These are phyloP conservation scores for Stegostoma tigrinum DNA, from an alignment of 2,113 vertebrate species.

Conservation along the genomic window DNA sequence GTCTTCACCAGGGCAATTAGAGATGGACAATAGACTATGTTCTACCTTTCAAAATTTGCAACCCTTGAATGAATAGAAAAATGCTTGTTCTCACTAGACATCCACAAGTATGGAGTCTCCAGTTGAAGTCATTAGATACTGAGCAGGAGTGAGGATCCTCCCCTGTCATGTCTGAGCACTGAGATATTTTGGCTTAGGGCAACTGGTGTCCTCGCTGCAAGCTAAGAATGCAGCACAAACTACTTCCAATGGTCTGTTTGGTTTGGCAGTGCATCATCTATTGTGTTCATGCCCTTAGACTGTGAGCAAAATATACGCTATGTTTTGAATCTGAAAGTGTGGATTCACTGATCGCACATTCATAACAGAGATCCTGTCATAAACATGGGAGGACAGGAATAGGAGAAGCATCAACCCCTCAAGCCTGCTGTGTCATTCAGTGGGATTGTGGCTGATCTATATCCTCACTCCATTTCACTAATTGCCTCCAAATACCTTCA, in stretches of 20 bases:
- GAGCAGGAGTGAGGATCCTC: no score
- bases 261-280: neutral
- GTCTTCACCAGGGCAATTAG: no score
- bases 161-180: no score
- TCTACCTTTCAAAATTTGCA: no score
- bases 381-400: neutral
- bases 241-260: neutral
- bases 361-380: neutral
- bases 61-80: no score
- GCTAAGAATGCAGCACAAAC: neutral
- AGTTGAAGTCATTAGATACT: no score
- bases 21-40: no score
- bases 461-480: neutral
- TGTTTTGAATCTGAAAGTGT: neutral
- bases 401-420: neutral
- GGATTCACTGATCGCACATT: neutral
- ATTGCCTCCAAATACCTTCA: neutral
- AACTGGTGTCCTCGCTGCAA: no score
- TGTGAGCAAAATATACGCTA: neutral
- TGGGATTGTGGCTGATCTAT: neutral
- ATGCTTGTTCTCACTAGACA: no score
- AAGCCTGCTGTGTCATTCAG: neutral
- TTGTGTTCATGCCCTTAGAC: neutral
- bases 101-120: no score
- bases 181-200: no score